These are phyloP conservation scores for Dasypogon diadema DNA, from an alignment of 2,888 invertebrate species.

Conservation along the genomic window DNA sequence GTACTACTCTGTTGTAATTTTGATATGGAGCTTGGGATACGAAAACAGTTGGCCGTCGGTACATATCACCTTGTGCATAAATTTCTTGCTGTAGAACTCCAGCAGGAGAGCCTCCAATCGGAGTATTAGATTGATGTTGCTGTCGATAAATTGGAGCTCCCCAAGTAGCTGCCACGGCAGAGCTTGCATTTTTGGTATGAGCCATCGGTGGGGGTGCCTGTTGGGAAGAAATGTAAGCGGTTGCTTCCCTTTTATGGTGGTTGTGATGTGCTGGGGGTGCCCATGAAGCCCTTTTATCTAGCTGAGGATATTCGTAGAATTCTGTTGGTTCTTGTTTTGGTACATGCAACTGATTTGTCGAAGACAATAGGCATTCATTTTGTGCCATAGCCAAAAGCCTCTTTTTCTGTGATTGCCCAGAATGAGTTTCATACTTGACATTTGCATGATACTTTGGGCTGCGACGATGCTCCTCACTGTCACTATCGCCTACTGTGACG, in stretches of 20 bases:
- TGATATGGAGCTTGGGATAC: constrained; percentile 72
- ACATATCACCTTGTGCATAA: constrained; percentile 71
- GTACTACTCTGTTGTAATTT: constrained; percentile 67
- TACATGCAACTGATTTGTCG: constrained; percentile 67
- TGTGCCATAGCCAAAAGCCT: constrained; percentile 89
- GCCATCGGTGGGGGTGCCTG: constrained; percentile 66
- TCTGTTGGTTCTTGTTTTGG: constrained; percentile 69
- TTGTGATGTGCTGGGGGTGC: constrained; percentile 69
- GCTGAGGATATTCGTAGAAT: constrained; percentile 66
- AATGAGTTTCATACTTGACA: constrained; percentile 67
- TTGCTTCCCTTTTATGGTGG: constrained; percentile 67
- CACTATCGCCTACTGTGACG: constrained; percentile 82
- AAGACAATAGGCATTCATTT: constrained; percentile 77
- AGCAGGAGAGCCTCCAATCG: constrained; percentile 68
- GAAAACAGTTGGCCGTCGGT: constrained; percentile 77
- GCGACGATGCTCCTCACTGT: constrained; percentile 75
- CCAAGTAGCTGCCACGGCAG: constrained; percentile 65
- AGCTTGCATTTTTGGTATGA: constrained; percentile 67
- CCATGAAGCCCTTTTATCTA: constrained; percentile 68
- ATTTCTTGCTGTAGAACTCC: constrained; percentile 67
- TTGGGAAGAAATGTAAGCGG: constrained; percentile 60
- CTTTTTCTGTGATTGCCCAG: constrained; percentile 89
- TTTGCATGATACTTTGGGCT: constrained; percentile 62
- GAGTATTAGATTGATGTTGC: constrained; percentile 72
- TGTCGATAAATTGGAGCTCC: constrained; percentile 67